Conservation (phyloP, 1,140 invertebrate genomes). For the Scaptomyza graminum region DNA sequence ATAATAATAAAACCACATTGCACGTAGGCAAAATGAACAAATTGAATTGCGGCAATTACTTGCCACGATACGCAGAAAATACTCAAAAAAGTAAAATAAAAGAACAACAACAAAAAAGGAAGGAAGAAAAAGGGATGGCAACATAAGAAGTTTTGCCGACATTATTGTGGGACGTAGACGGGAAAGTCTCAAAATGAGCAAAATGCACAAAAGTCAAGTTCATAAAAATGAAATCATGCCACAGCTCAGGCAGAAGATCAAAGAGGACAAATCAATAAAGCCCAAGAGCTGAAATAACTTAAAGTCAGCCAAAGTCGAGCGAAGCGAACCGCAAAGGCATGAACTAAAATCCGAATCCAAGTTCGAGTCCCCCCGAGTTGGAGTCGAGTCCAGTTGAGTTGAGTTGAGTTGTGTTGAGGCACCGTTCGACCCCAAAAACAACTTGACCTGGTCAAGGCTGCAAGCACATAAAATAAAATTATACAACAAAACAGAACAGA, state of each 20-base stretch:
- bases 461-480: constrained; percentile 78
- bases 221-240: constrained; percentile 82
- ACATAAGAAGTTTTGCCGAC: not conserved
- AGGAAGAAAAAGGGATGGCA: constrained; percentile 14
- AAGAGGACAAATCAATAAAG: constrained; percentile 82
- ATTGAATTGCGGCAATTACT: constrained; percentile 81
- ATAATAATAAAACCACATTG: constrained; percentile 62
- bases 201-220: constrained; percentile 70
- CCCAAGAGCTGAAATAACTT: constrained; percentile 69
- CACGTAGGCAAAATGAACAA: constrained; percentile 73
- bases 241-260: constrained; percentile 80
- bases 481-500: constrained; percentile 53
- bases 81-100: constrained; percentile 6
- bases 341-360: constrained; percentile 7
- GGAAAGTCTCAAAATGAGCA: constrained; percentile 49
- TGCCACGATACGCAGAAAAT: constrained; percentile 77
- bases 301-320: constrained; percentile 66
- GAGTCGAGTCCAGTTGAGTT: constrained; percentile 25
- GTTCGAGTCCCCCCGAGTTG: not conserved
- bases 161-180: not conserved
- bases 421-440: constrained; percentile 54
- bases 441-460: constrained; percentile 83
- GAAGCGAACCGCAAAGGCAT: constrained; percentile 10
- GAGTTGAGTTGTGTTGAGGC: constrained; percentile 20
- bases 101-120: no score